Evolutionary conservation across 2,113 vertebrate species (phyloP).

Genomic region (Meriones unguiculatus): DNA sequence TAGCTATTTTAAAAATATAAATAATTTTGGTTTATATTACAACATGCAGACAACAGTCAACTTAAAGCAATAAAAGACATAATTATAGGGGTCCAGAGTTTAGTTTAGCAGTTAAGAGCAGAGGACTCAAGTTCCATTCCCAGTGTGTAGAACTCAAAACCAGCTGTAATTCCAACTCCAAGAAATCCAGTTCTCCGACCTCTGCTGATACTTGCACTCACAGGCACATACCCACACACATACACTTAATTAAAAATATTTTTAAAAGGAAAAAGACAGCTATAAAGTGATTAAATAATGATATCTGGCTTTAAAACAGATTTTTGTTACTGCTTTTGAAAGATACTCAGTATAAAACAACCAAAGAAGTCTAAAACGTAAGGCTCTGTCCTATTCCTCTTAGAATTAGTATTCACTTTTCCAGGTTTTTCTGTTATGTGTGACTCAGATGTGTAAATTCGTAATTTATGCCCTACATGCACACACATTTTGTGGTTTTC

Average conservation of each 20-base stretch:
- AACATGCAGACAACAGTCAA: neutral
- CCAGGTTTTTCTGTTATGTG: neutral
- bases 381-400: neutral
- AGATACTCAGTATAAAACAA: constrained; percentile 1
- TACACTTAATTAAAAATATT: neutral
- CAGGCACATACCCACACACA: neutral
- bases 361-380: neutral
- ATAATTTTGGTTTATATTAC: neutral
- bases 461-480: neutral
- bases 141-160: neutral
- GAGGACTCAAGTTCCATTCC: neutral
- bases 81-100: neutral
- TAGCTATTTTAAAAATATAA: constrained; percentile 24
- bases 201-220: neutral
- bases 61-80: constrained; percentile 12
- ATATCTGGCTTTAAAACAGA: neutral
- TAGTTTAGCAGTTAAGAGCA: neutral
- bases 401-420: neutral
- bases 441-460: neutral
- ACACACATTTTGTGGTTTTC: neutral
- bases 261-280: neutral
- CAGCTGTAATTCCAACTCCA: neutral
- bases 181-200: no score
- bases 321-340: neutral
- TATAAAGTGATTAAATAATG: neutral